Conservation (phyloP, 2,888 invertebrate genomes). For the Operophtera brumata region DNA sequence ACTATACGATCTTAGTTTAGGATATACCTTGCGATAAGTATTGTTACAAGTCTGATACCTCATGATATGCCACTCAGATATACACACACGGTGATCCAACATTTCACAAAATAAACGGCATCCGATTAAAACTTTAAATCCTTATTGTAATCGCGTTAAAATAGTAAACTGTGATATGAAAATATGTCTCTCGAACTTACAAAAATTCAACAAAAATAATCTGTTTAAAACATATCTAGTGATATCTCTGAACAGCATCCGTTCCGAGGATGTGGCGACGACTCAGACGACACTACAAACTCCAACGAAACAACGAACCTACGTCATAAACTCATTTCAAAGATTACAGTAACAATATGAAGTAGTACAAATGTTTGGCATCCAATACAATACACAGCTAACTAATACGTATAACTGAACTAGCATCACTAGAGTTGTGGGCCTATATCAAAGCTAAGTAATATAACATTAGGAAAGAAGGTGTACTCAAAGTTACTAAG, state of each 20-base stretch:
- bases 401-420: conserved; percentile 42
- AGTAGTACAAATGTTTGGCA: conserved; percentile 62
- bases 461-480: conserved; percentile 32
- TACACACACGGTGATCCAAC: conserved; percentile 33
- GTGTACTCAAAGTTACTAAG: conserved; percentile 7
- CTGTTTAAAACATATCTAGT: conserved; percentile 58
- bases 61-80: conserved; percentile 57
- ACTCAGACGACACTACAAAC: conserved; percentile 14
- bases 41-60: conserved; percentile 37
- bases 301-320: conserved; percentile 18
- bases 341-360: conserved; percentile 48
- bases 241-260: conserved; percentile 44
- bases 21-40: conserved; percentile 30
- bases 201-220: conserved; percentile 58
- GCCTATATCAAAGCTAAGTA: conserved; percentile 46
- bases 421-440: conserved; percentile 49
- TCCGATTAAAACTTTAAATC: conserved; percentile 30
- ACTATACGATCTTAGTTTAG: conserved; percentile 44
- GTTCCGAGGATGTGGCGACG: conserved; percentile 23
- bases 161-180: conserved; percentile 62
- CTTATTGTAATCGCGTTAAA: conserved; percentile 41
- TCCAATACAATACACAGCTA: conserved; percentile 48
- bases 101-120: conserved; percentile 21
- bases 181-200: conserved; percentile 55
- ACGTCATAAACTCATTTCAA: conserved; percentile 35